Percentiles rank a stretch among this genome's conserved stretches.
Evolutionary conservation across 2,797 vertebrate genomes (phyloP).

Genomic region (Callimico goeldii): DNA sequence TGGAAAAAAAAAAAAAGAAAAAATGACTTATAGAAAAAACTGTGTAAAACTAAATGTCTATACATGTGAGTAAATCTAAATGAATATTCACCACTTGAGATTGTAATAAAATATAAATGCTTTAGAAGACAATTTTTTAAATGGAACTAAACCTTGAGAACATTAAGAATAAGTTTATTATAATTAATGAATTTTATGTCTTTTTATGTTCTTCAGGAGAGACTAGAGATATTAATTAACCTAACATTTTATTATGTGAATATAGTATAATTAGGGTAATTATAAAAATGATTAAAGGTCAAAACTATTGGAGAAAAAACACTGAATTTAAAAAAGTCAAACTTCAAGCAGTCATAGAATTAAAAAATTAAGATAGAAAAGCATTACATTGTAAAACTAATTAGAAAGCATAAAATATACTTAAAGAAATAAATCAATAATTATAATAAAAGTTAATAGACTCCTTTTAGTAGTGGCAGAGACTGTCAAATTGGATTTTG

Average conservation of each 20-base stretch:
- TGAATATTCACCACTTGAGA: not conserved
- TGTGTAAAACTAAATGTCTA: not conserved
- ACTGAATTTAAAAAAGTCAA: not conserved
- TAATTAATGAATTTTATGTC: not conserved
- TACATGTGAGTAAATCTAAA: not conserved
- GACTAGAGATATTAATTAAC: not conserved
- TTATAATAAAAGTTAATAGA: not conserved
- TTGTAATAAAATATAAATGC: not conserved
- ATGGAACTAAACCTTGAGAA: not conserved
- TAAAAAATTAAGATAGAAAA: not conserved
- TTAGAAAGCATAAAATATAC: conserved; percentile 5
- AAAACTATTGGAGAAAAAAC: not conserved
- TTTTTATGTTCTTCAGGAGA: not conserved
- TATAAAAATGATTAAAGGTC: not conserved
- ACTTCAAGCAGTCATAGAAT: not conserved
- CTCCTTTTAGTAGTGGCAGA: not conserved
- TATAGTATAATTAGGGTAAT: not conserved
- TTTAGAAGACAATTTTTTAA: not conserved
- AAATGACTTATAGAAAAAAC: not conserved
- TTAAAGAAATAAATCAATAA: not conserved
- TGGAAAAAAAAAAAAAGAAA: not conserved
- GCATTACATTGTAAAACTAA: not conserved
- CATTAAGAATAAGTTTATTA: not conserved
- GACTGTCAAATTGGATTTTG: not conserved
- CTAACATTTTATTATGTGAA: not conserved